Percentiles rank a stretch among this genome's conserved stretches.
Conservation (phyloP, 1,140 invertebrate genomes). For the Ceratitis capitata region DNA sequence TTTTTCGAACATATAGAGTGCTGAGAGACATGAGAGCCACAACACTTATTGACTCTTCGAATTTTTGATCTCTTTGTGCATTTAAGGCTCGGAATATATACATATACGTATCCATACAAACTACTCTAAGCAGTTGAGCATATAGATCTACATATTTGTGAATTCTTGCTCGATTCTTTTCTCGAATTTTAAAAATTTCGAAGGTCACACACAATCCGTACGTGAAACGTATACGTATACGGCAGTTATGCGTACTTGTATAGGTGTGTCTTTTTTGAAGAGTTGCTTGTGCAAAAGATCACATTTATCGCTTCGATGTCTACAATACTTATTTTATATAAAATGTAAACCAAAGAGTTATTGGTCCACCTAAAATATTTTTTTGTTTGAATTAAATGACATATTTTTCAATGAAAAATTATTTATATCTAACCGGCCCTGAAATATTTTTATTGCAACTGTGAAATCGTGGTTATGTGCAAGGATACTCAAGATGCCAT, state of each 20-base stretch:
- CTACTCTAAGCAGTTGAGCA: no score
- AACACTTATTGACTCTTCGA: background rate
- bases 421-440: no score
- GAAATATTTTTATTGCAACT: no score
- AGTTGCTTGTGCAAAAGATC: background rate
- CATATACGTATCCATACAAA: no score
- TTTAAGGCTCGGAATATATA: background rate
- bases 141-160: background rate
- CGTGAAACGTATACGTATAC: conserved; percentile 7
- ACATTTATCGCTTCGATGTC: background rate
- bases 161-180: background rate
- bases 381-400: no score
- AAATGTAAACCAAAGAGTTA: no score
- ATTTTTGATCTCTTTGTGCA: background rate
- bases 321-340: no score
- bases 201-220: conserved; percentile 37
- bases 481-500: no score
- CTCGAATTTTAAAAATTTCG: background rate
- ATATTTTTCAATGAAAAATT: no score
- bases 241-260: background rate
- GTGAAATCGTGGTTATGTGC: no score
- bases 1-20: conserved; percentile 2
- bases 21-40: background rate
- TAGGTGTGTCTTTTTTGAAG: background rate
- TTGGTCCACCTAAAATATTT: no score